Evolutionary conservation across 2,113 vertebrate species (phyloP).

Genomic region (Eurypyga helias): DNA sequence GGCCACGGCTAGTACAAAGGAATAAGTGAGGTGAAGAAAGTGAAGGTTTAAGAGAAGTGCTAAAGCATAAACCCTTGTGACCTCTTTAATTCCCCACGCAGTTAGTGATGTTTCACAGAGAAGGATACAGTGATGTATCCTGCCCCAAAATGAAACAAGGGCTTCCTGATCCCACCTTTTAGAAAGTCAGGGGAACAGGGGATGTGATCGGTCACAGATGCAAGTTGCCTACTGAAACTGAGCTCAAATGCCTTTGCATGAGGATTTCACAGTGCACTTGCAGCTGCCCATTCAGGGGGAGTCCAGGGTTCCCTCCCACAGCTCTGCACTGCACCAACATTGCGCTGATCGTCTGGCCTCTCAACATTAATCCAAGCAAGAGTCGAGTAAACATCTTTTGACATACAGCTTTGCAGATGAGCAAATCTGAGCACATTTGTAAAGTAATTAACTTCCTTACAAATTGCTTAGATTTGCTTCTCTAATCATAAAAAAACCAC

Average conservation of each 20-base stretch:
- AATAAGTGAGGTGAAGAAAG: not conserved
- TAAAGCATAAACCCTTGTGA: not conserved
- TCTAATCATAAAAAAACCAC: conserved; percentile 21
- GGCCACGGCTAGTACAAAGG: not conserved
- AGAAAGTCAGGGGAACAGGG: not conserved
- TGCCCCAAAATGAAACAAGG: not conserved
- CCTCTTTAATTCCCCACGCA: not conserved
- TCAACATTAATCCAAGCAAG: not conserved
- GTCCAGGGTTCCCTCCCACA: not conserved
- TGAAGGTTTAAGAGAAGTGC: not conserved
- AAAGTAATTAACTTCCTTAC: conserved; percentile 43
- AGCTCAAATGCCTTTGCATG: fast-evolving
- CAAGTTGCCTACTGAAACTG: not conserved
- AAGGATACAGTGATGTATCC: too few species aligned
- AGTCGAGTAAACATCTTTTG: not conserved
- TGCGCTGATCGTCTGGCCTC: not conserved
- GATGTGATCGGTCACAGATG: not conserved
- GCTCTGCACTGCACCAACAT: not conserved
- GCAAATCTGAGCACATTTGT: conserved; percentile 29
- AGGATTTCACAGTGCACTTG: fast-evolving
- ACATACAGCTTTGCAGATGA: not conserved
- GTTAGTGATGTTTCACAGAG: not conserved
- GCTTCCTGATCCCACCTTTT: not conserved
- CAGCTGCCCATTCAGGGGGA: not conserved
- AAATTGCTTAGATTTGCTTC: conserved; percentile 49